Percentiles rank a stretch among this genome's conserved stretches.
Conservation (phyloP, 2,797 vertebrate species). For the Mallotus villosus region DNA sequence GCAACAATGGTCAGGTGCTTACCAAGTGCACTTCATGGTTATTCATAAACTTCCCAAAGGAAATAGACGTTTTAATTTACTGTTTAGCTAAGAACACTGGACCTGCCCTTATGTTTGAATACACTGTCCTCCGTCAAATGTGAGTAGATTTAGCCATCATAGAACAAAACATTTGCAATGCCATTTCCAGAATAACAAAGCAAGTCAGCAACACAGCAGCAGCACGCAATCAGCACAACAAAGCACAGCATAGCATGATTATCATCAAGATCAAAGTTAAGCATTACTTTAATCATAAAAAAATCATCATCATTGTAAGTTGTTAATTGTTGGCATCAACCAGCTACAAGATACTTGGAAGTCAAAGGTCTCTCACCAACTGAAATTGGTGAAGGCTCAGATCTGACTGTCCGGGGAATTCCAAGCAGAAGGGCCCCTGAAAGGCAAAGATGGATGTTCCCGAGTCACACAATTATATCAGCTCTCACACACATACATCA, state of each 20-base stretch:
- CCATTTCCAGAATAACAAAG: constrained; percentile 46
- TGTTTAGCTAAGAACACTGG: background rate
- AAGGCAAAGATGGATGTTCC: constrained; percentile 83
- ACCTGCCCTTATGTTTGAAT: constrained; percentile 7
- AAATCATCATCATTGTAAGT: constrained; percentile 56
- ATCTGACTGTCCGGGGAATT: constrained; percentile 82
- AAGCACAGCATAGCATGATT: constrained; percentile 56
- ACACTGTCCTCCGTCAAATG: constrained; percentile 20
- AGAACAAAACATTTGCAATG: constrained; percentile 21
- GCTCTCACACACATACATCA: constrained; percentile 37
- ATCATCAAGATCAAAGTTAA: constrained; percentile 50
- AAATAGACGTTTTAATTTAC: background rate
- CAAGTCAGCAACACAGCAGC: constrained; percentile 59
- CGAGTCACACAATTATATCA: constrained; percentile 82
- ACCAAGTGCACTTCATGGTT: background rate
- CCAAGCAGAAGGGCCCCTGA: constrained; percentile 83
- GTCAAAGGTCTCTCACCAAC: constrained; percentile 82
- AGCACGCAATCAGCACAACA: constrained; percentile 56
- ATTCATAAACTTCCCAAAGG: background rate
- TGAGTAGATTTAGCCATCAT: constrained; percentile 6
- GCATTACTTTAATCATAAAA: constrained; percentile 30
- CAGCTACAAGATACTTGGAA: constrained; percentile 69
- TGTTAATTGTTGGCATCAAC: constrained; percentile 68
- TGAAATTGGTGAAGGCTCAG: constrained; percentile 84
- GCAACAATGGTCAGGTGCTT: too few species aligned